Conservation (phyloP, 2,113 vertebrate species). For the Macquaria ambigua region DNA sequence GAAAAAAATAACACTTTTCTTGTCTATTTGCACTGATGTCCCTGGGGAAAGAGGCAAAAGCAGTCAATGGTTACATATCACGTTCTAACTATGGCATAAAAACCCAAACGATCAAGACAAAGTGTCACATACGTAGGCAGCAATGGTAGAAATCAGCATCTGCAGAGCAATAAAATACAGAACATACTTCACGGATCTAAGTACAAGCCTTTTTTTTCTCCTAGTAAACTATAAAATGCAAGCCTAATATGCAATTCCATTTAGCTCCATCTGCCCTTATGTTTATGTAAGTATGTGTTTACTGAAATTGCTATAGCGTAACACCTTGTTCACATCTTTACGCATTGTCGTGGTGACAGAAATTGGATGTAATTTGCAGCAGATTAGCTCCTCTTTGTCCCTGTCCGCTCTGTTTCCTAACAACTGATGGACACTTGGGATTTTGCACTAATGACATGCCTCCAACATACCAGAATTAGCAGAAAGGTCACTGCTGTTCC, state of each 20-base stretch:
- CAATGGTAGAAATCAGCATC: conserved; percentile 82
- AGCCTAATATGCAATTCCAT: conserved; percentile 46
- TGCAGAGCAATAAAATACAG: conserved; percentile 78
- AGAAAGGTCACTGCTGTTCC: not conserved
- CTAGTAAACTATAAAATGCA: conserved; percentile 73
- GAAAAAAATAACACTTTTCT: conserved; percentile 26
- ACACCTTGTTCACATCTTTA: conserved; percentile 76
- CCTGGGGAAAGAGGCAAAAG: conserved; percentile 54
- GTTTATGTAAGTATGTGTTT: conserved; percentile 36
- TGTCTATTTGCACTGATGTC: conserved; percentile 41
- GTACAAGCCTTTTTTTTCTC: conserved; percentile 73
- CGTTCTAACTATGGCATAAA: conserved; percentile 72
- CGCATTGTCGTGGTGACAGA: not conserved
- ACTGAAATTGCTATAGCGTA: conserved; percentile 39
- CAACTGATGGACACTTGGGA: not conserved
- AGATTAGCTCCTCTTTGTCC: not conserved
- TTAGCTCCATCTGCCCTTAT: conserved; percentile 48
- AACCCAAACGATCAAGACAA: conserved; percentile 71
- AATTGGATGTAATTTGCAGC: conserved; percentile 9
- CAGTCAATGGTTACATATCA: conserved; percentile 54
- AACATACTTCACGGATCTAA: conserved; percentile 68
- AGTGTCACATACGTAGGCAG: conserved; percentile 79
- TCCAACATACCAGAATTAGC: not conserved
- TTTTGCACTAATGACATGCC: not conserved
- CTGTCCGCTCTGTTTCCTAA: not conserved